Evolutionary conservation across 1,140 invertebrate species (phyloP).

Genomic region (Aphidius ervi): DNA sequence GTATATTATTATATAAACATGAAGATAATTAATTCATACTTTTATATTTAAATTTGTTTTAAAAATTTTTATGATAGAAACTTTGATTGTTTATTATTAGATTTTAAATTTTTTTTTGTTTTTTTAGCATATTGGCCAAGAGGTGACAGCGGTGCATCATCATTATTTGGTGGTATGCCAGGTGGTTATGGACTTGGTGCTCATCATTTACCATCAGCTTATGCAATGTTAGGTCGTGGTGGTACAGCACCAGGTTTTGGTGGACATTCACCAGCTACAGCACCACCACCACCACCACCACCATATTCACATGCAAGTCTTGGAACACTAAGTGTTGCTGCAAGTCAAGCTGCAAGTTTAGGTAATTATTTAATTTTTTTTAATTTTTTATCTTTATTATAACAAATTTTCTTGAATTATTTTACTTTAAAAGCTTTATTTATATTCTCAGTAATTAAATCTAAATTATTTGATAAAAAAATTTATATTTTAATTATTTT

Average conservation of each 20-base stretch:
- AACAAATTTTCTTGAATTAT: too few relatives aligned
- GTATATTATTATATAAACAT: neutral
- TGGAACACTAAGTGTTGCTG: slow-evolving; percentile 73
- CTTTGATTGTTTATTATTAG: slow-evolving; percentile 11
- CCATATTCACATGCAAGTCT: slow-evolving; percentile 54
- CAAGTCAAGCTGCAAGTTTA: slow-evolving; percentile 74
- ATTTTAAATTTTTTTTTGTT: slow-evolving; percentile 7
- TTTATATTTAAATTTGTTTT: neutral
- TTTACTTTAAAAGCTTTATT: too few relatives aligned
- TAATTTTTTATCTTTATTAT: too few relatives aligned
- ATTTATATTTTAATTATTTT: too few relatives aligned
- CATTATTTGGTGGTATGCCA: slow-evolving; percentile 54
- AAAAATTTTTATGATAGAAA: neutral
- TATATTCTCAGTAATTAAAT: too few relatives aligned
- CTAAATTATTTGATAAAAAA: too few relatives aligned
- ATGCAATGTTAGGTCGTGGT: slow-evolving; percentile 48
- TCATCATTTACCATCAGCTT: slow-evolving; percentile 53
- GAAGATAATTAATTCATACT: neutral
- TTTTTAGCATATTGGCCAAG: slow-evolving; percentile 66
- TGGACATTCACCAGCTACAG: slow-evolving; percentile 58
- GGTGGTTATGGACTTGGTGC: slow-evolving; percentile 55
- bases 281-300: slow-evolving; percentile 46
- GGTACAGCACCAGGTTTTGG: slow-evolving; percentile 45
- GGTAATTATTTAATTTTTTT: slow-evolving; percentile 46
- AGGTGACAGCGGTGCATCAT: slow-evolving; percentile 50